These are phyloP conservation scores for Ecdyonurus torrentis DNA, from an alignment of 2,888 invertebrate genomes.

Conservation along the genomic window DNA sequence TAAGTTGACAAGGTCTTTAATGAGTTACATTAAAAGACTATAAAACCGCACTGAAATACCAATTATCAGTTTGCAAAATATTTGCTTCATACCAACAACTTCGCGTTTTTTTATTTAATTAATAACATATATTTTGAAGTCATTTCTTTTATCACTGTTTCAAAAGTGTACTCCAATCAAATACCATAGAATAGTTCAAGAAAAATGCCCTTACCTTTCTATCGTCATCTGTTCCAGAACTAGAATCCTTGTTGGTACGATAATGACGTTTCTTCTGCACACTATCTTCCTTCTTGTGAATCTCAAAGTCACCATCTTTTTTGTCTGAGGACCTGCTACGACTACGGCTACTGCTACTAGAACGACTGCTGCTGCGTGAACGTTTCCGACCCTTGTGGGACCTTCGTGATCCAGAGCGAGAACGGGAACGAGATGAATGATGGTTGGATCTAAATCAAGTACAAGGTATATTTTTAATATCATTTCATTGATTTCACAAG, in stretches of 20 bases:
- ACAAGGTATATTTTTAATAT: not conserved
- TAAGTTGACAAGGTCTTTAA: no score
- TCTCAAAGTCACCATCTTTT: slow-evolving; percentile 43
- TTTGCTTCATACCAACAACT: no score
- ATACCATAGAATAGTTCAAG: not conserved
- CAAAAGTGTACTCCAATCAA: no score
- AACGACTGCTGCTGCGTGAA: slow-evolving; percentile 7
- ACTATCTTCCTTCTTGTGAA: slow-evolving; percentile 59
- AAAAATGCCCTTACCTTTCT: not conserved
- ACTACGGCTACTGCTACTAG: slow-evolving; percentile 6
- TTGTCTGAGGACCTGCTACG: not conserved
- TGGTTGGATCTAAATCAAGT: slow-evolving; percentile 5
- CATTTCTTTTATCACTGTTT: no score
- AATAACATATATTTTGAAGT: no score
- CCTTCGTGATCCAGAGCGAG: slow-evolving; percentile 5
- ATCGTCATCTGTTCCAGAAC: slow-evolving; percentile 30
- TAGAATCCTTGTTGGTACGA: slow-evolving; percentile 43
- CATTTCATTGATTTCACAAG: slow-evolving; percentile 1
- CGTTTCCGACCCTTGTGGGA: not conserved
- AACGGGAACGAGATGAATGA: slow-evolving; percentile 2
- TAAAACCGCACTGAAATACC: no score
- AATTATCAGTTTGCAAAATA: no score
- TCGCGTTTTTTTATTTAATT: no score
- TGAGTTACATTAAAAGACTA: no score
- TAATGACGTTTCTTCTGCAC: slow-evolving; percentile 80